A percentile compares a stretch with the other conserved stretches of the same genome.
Conservation (phyloP, 2,113 vertebrate genomes). For the Cariama cristata region DNA sequence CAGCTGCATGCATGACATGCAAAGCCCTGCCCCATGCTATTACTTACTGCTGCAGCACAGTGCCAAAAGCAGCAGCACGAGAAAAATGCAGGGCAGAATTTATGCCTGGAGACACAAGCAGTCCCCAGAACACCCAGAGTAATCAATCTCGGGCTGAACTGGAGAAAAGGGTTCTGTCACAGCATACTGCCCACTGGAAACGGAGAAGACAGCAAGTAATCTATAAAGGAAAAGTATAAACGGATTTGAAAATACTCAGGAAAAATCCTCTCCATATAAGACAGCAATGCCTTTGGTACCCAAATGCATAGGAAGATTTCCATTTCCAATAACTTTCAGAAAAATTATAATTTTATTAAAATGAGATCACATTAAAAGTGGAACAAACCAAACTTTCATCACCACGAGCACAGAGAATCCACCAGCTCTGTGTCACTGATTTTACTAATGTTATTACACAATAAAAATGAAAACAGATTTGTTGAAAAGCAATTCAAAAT, state of each 20-base stretch:
- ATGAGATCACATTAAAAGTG: neutral
- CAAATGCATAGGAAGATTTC: neutral
- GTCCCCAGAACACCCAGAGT: conserved; percentile 69
- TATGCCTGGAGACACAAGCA: conserved; percentile 76
- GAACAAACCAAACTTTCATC: neutral
- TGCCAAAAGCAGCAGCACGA: conserved; percentile 66
- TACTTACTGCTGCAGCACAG: conserved; percentile 78
- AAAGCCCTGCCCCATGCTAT: conserved; percentile 76
- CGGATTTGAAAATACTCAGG: neutral
- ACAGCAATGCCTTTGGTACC: neutral
- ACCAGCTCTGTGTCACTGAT: neutral
- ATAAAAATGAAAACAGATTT: neutral
- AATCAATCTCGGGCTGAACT: conserved; percentile 77
- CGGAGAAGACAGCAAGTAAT: neutral
- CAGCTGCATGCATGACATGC: conserved; percentile 53
- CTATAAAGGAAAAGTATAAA: neutral
- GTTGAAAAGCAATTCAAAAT: neutral
- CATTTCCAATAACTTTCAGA: neutral
- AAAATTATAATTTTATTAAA: neutral
- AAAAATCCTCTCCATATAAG: neutral
- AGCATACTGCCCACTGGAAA: neutral
- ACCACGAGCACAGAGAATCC: neutral
- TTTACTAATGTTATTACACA: neutral
- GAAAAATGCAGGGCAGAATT: conserved; percentile 36
- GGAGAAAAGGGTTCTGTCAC: conserved; percentile 65